Conservation (phyloP, 2,113 vertebrate species). For the Pantherophis guttatus region DNA sequence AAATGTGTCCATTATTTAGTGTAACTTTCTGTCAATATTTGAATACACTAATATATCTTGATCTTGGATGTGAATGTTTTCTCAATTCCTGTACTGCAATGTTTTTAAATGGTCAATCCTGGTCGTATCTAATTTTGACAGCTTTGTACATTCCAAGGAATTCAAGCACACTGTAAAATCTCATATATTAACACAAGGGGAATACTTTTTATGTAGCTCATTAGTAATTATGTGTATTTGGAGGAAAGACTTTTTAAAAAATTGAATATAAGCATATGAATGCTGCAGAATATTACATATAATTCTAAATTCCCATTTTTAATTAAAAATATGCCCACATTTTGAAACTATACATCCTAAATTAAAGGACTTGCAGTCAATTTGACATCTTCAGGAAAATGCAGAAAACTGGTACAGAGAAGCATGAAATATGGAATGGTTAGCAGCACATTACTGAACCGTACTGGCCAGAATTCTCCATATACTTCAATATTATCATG, state of each 20-base stretch:
- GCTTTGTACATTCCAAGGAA: not conserved
- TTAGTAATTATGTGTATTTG: not conserved
- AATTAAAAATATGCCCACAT: constrained; percentile 51
- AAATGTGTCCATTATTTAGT: not conserved
- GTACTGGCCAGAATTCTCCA: constrained; percentile 34
- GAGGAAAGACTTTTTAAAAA: not conserved
- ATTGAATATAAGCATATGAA: not conserved
- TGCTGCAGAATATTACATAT: not conserved
- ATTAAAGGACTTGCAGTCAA: constrained; percentile 52
- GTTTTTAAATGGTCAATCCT: not conserved
- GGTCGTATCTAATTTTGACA: not conserved
- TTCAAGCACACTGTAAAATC: not conserved
- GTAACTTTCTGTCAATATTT: not conserved
- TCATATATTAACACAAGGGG: not conserved
- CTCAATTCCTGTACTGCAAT: not conserved
- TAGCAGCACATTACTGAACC: not conserved
- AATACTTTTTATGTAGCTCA: not conserved
- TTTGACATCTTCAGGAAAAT: constrained; percentile 57
- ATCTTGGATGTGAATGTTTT: not conserved
- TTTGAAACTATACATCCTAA: constrained; percentile 43
- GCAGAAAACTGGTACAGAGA: constrained; percentile 42
- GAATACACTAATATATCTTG: not conserved
- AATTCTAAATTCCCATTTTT: constrained; percentile 58
- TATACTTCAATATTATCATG: constrained; percentile 20
- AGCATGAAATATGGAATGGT: constrained; percentile 11